A percentile compares a stretch with the other conserved stretches of the same genome.
phyloP scores from a whole-genome alignment of 2,888 invertebrate species.

The Lottia gigantea region DNA sequence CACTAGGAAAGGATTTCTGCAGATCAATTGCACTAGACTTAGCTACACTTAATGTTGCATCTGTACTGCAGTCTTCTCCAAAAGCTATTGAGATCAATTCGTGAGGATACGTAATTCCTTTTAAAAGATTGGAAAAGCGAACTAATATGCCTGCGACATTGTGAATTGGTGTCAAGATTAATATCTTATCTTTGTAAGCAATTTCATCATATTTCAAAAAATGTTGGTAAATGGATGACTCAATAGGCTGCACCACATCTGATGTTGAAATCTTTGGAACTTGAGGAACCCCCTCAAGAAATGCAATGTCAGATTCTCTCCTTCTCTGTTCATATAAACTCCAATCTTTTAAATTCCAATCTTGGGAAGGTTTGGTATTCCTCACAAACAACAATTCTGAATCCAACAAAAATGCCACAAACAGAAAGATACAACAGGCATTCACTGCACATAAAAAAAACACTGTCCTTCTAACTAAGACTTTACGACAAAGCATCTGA shows the following conservation, averaged over 20 bases:
- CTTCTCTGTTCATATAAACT: neutral
- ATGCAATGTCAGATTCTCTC: neutral
- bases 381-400: neutral
- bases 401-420: neutral
- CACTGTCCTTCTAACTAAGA: too few relatives aligned
- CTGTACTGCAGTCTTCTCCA: constrained; percentile 62
- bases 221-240: constrained; percentile 30
- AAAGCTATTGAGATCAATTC: constrained; percentile 54
- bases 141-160: constrained; percentile 46
- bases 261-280: constrained; percentile 44
- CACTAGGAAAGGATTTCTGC: constrained; percentile 41
- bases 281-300: constrained; percentile 31
- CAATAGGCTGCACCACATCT: constrained; percentile 41
- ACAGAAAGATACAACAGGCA: neutral
- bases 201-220: constrained; percentile 32
- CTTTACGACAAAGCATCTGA: too few relatives aligned
- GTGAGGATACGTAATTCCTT: constrained; percentile 56
- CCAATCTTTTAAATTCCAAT: neutral
- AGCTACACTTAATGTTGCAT: constrained; percentile 48
- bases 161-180: constrained; percentile 59
- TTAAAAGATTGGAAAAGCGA: constrained; percentile 45
- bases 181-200: constrained; percentile 37
- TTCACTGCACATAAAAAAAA: neutral
- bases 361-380: neutral
- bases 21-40: constrained; percentile 39